Conservation (phyloP, 2,113 vertebrate genomes). For the Athene cunicularia region DNA sequence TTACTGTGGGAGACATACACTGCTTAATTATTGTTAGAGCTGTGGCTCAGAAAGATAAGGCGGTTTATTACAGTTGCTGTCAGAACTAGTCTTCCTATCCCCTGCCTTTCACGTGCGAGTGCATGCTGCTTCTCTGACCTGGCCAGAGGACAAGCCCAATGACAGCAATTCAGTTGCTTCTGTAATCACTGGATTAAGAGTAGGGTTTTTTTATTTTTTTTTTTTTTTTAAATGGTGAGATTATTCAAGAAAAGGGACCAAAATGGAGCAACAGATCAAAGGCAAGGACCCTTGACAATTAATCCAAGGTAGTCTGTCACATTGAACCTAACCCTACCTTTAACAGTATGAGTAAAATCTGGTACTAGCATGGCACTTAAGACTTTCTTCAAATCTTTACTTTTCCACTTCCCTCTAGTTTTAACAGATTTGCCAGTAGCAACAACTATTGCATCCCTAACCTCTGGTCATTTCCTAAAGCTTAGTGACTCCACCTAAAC, state of each 20-base stretch:
- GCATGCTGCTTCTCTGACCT: neutral
- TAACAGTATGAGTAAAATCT: neutral
- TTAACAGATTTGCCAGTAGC: neutral
- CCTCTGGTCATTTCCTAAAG: neutral
- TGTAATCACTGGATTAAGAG: neutral
- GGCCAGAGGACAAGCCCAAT: neutral
- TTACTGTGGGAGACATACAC: neutral
- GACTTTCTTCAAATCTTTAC: neutral
- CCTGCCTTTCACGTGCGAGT: accelerated
- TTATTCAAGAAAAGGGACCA: neutral
- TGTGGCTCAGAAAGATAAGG: neutral
- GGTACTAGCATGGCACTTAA: neutral
- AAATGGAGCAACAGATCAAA: neutral
- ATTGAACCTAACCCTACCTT: neutral
- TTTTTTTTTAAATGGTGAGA: neutral
- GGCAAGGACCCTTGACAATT: neutral
- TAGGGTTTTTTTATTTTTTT: neutral
- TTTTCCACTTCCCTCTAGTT: neutral
- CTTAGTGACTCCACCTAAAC: neutral
- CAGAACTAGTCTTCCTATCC: neutral
- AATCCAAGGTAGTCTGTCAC: neutral
- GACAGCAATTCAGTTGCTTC: accelerated
- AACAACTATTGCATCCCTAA: neutral
- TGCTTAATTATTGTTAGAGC: neutral
- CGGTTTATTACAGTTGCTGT: neutral